Conservation (phyloP, 2,113 vertebrate species). For the Xenus cinereus region DNA sequence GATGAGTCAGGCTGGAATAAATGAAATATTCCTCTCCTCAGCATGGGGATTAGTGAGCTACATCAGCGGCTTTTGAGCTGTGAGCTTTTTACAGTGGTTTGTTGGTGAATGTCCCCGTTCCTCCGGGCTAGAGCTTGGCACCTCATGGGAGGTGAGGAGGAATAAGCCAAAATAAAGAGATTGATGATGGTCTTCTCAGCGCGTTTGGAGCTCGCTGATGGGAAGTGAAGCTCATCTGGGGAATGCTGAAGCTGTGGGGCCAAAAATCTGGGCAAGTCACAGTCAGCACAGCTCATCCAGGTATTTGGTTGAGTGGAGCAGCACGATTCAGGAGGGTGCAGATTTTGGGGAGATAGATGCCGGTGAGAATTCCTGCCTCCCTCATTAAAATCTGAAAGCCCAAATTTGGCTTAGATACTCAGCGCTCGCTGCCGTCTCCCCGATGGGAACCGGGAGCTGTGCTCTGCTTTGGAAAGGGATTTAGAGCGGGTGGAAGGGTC, state of each 20-base stretch:
- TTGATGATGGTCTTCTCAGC: accelerated
- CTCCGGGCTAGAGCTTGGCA: neutral
- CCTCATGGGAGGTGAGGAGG: neutral
- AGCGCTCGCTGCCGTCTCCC: neutral
- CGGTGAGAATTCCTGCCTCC: neutral
- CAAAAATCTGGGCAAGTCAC: too few relatives aligned
- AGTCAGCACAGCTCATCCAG: accelerated
- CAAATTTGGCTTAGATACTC: neutral
- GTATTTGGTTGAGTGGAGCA: neutral
- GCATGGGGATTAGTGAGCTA: neutral
- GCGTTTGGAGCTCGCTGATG: accelerated
- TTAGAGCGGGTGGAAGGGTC: neutral
- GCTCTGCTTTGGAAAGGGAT: neutral
- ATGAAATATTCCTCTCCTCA: neutral
- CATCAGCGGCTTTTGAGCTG: neutral
- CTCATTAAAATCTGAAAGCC: neutral
- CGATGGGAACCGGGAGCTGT: neutral
- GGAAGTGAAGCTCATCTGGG: accelerated
- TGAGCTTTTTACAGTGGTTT: neutral
- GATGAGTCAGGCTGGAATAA: conserved; percentile 16
- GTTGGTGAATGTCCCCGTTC: neutral
- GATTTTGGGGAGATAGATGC: neutral
- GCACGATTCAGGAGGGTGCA: neutral
- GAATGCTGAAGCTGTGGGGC: neutral
- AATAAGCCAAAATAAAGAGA: neutral